Conservation (phyloP, 2,797 vertebrate genomes). For the Hemitrygon akajei region DNA sequence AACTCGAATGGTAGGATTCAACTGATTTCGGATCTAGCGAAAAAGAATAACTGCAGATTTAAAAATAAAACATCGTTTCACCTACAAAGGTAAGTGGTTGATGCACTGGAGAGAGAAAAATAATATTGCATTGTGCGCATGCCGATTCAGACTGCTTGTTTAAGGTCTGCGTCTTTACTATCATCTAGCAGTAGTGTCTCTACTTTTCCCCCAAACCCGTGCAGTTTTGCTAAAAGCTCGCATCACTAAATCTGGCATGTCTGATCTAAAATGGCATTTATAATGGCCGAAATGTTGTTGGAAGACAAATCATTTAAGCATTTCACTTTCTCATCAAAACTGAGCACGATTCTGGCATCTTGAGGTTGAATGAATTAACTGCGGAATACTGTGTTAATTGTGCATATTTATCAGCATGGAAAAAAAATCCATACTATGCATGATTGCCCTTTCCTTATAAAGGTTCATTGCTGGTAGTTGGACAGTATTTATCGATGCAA, state of each 20-base stretch:
- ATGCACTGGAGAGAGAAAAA: not conserved
- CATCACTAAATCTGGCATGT: conserved; percentile 14
- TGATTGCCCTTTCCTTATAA: not conserved
- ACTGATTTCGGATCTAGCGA: conserved; percentile 31
- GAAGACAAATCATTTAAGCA: not conserved
- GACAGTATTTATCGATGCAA: not conserved
- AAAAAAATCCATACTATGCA: not conserved
- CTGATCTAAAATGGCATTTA: not conserved
- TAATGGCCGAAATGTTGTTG: conserved; percentile 1
- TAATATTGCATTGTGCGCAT: not conserved
- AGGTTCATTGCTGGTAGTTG: not conserved
- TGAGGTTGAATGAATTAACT: conserved; percentile 20
- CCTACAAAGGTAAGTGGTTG: conserved; percentile 19
- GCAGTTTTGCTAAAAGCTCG: not conserved
- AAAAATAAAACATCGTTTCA: not conserved
- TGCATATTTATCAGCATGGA: not conserved
- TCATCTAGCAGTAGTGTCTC: not conserved
- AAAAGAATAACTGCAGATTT: conserved; percentile 16
- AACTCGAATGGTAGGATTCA: conserved; percentile 26
- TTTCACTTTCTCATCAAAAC: conserved; percentile 9
- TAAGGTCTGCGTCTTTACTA: not conserved
- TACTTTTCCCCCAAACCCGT: not conserved
- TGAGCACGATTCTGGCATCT: not conserved
- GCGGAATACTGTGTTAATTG: not conserved
- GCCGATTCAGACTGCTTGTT: conserved; percentile 24